Conservation (phyloP, 2,797 vertebrate species). For the Synanceia verrucosa region DNA sequence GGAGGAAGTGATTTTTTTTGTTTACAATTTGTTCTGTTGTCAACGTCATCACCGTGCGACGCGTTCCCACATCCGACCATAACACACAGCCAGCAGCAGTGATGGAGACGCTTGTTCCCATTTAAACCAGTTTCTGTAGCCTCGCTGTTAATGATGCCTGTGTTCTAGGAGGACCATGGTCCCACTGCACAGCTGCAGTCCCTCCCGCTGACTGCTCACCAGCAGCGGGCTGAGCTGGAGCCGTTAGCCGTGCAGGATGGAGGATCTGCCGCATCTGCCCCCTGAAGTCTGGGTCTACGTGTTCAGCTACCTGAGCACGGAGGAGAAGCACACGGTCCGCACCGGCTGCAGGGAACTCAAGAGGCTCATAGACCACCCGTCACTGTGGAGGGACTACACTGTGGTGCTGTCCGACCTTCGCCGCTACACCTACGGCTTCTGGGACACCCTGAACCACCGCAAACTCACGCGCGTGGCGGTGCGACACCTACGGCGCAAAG, state of each 20-base stretch:
- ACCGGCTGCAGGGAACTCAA: constrained; percentile 47
- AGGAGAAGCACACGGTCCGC: constrained; percentile 62
- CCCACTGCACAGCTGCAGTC: too few relatives aligned
- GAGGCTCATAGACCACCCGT: constrained; percentile 62
- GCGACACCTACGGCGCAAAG: constrained; percentile 65
- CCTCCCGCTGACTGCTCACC: rapidly evolving
- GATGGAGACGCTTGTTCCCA: too few relatives aligned
- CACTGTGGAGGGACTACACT: constrained; percentile 57
- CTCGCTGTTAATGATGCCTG: too few relatives aligned
- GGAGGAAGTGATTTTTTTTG: too few relatives aligned
- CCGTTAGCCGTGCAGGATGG: constrained; percentile 9
- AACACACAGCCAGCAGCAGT: too few relatives aligned
- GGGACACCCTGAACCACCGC: constrained; percentile 60
- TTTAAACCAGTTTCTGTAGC: too few relatives aligned
- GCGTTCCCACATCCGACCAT: too few relatives aligned
- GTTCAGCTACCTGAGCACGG: constrained; percentile 59
- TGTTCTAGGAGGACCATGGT: too few relatives aligned
- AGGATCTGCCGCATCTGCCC: constrained; percentile 48
- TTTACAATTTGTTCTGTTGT: too few relatives aligned
- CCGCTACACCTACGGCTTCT: constrained; percentile 73
- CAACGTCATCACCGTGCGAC: too few relatives aligned
- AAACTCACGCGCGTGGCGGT: constrained; percentile 63
- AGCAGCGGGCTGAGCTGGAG: rapidly evolving
- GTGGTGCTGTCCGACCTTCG: constrained; percentile 66
- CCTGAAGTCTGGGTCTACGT: constrained; percentile 67